Conservation (phyloP, 2,888 invertebrate species). For the Ceriagrion tenellum region DNA sequence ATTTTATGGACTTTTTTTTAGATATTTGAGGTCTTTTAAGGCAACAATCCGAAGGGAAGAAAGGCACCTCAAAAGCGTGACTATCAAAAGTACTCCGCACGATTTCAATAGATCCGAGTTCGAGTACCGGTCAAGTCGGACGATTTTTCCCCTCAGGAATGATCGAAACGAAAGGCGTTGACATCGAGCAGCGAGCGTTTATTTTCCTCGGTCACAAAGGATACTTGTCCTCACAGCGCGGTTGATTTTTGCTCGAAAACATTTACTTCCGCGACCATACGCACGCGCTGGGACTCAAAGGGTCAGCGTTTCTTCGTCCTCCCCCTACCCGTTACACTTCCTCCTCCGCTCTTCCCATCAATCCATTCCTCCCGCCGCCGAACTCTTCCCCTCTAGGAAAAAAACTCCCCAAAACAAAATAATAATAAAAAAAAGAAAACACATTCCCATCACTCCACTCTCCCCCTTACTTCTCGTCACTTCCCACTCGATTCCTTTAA, state of each 20-base stretch:
- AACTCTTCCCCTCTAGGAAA: not conserved
- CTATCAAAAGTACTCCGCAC: too few species aligned
- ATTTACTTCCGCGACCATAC: conserved; percentile 2
- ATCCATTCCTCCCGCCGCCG: conserved; percentile 11
- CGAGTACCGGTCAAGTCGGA: too few species aligned
- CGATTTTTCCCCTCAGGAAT: too few species aligned
- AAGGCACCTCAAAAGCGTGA: too few species aligned
- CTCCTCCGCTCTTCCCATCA: not conserved
- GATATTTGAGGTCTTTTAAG: too few species aligned
- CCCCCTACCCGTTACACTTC: not conserved
- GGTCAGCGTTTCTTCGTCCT: not conserved
- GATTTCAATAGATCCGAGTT: too few species aligned
- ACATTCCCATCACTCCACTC: conserved; percentile 9
- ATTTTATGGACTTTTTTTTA: too few species aligned
- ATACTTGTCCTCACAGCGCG: not conserved
- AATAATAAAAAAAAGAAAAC: not conserved
- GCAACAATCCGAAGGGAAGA: too few species aligned
- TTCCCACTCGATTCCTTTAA: conserved; percentile 23
- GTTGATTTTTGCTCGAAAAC: not conserved
- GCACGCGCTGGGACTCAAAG: not conserved
- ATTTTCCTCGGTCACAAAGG: too few species aligned
- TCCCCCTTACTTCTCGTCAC: conserved; percentile 6
- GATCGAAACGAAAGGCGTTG: too few species aligned
- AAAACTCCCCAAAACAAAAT: not conserved
- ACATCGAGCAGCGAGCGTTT: too few species aligned